Evolutionary conservation across 2,797 vertebrate species (phyloP).

Genomic region (Petrocephalus schoutedeni): DNA sequence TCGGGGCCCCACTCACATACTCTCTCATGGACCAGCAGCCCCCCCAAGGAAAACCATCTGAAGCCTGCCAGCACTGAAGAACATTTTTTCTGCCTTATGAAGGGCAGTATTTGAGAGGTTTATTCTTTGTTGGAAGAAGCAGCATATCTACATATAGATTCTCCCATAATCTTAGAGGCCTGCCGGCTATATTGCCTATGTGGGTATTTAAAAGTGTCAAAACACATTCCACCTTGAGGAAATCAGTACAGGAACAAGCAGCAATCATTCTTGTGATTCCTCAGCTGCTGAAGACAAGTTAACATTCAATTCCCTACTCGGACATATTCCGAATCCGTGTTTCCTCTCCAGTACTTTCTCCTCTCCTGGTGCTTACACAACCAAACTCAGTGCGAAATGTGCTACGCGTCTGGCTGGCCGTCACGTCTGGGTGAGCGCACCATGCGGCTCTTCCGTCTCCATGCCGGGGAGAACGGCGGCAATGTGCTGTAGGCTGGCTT

Average conservation of each 20-base stretch:
- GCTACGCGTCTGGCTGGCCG: neutral
- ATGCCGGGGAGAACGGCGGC: neutral
- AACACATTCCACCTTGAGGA: neutral
- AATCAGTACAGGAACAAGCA: neutral
- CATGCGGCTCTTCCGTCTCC: neutral
- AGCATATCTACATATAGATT: neutral
- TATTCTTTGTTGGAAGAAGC: neutral
- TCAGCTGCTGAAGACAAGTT: neutral
- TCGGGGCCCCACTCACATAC: neutral
- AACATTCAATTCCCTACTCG: neutral
- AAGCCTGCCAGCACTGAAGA: constrained; percentile 16
- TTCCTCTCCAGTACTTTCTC: neutral
- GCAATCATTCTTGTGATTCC: neutral
- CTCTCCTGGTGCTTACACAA: neutral
- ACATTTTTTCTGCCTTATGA: constrained; percentile 2
- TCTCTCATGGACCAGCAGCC: constrained; percentile 15
- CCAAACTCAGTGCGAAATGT: neutral
- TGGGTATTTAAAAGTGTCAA: neutral
- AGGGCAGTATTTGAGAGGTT: neutral
- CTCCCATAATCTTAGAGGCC: neutral
- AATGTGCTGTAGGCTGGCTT: neutral
- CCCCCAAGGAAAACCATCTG: constrained; percentile 10
- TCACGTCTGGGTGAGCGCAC: constrained; percentile 12
- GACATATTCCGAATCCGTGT: neutral
- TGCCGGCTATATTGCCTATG: neutral